phyloP scores from a whole-genome alignment of 2,888 invertebrate species.

The Acanthosepion lycidas region DNA sequence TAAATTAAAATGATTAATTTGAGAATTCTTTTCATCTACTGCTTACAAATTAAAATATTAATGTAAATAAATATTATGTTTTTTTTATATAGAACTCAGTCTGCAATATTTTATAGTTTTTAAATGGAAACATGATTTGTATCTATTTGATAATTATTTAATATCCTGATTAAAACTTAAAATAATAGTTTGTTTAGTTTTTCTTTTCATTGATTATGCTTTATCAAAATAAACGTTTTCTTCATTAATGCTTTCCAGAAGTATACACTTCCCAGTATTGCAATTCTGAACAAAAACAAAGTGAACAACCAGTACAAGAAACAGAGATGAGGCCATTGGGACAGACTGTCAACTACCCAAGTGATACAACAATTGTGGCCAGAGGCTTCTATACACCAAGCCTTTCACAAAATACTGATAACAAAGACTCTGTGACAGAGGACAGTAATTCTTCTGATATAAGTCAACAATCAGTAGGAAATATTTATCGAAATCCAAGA shows the following conservation, averaged over 20 bases:
- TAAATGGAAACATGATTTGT: neutral
- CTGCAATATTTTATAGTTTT: neutral
- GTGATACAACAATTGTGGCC: constrained; percentile 10
- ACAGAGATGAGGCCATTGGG: constrained; percentile 13
- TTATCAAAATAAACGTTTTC: neutral
- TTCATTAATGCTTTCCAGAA: neutral
- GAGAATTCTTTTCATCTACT: too few relatives aligned
- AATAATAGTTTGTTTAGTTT: neutral
- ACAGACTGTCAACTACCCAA: constrained; percentile 11
- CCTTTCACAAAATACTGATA: neutral
- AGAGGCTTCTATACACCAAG: neutral
- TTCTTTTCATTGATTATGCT: neutral
- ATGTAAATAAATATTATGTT: neutral
- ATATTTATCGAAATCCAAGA: neutral
- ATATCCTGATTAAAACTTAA: neutral
- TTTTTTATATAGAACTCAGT: neutral
- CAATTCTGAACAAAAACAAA: neutral
- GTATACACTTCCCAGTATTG: neutral
- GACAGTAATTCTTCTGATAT: neutral
- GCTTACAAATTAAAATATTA: too few relatives aligned
- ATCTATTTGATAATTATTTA: neutral
- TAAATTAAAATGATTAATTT: too few relatives aligned
- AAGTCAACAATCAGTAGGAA: neutral
- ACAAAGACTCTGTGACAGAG: neutral
- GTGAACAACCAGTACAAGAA: neutral